phyloP scores from a whole-genome alignment of 2,888 invertebrate species.

The Cerastis rubricosa region DNA sequence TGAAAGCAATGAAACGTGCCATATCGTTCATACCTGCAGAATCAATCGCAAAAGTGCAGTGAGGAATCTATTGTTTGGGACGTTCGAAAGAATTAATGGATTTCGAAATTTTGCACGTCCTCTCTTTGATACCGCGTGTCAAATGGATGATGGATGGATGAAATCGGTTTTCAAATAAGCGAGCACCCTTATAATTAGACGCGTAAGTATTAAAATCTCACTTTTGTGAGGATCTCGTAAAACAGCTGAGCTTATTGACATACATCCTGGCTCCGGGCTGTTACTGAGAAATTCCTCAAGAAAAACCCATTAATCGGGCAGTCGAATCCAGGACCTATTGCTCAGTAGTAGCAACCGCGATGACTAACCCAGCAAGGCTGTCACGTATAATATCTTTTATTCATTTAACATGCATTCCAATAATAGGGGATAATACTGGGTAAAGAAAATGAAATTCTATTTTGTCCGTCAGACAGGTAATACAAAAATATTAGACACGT shows the following conservation, averaged over 20 bases:
- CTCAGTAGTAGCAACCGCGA: background rate
- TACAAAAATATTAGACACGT: too few relatives aligned
- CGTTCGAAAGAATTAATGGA: slow-evolving; percentile 30
- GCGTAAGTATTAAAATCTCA: background rate
- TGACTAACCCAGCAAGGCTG: background rate
- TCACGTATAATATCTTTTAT: background rate
- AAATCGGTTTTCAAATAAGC: slow-evolving; percentile 8
- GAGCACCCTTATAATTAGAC: background rate
- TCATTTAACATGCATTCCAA: background rate
- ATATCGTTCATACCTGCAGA: slow-evolving; percentile 12
- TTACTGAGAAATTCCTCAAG: background rate
- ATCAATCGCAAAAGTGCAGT: slow-evolving; percentile 27
- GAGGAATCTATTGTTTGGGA: slow-evolving; percentile 3
- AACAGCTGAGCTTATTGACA: background rate
- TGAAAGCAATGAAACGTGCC: slow-evolving; percentile 23
- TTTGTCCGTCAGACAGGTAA: too few relatives aligned
- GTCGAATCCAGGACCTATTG: background rate
- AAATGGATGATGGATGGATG: slow-evolving; percentile 15
- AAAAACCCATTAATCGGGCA: background rate
- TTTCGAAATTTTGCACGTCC: slow-evolving; percentile 13
- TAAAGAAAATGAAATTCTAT: too few relatives aligned
- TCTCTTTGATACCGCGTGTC: slow-evolving; percentile 10
- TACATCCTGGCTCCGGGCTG: background rate
- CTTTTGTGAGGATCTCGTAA: background rate
- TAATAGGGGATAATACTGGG: too few relatives aligned